Evolutionary conservation across 2,113 vertebrate species (phyloP), one percentile per base, ranked within the genome.

Genomic region (Thryonomys swinderianus): DNA sequence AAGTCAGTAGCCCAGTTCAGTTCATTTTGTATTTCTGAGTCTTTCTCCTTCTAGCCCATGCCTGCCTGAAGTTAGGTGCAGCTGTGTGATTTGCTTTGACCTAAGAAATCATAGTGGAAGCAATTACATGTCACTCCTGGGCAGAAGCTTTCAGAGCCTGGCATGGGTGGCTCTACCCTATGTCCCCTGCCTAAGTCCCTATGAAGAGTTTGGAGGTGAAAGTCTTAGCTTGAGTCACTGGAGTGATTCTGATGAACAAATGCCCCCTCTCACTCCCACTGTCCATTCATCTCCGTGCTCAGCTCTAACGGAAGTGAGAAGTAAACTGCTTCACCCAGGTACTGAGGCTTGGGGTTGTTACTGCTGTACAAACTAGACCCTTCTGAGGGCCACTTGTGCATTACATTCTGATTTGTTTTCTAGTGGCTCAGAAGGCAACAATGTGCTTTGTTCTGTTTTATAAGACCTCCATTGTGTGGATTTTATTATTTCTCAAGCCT

Each of bases 401-500:
- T 66, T 59, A 42, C 14, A 57, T 88, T 61, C 81, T 37, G 81
- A 69, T 45, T 67, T 57, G 53, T 83, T 85, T 96, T 32, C 57
- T 62, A 0, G 13, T 59, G 80, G 51, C 25, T 55, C 42, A 42
- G 30, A 73, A 45, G 71, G 23, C 82, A 45, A 62, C 4, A 13
- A 7, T 14, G 2, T 21, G 18, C 25, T 85, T n/a, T n/a, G n/a
- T n/a, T 93, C 61, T 84, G 1, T 17, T 90, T 90, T 53, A 62
- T 9, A 67, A 57, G 13, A 13, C 32, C 57, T 45, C 5, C 2
- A 42, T 82, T 10, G n/a, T 5, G 3, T 25, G 12, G 42, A 37
- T 53, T 73, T 92, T n/a, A 20, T 40, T 79, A 45, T 61, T 95
- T 90, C 34, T 88, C 76, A 55, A 78, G 61, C 45, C 37, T n/a